Conservation (phyloP, 2,113 vertebrate genomes). For the Pampusana beccarii region DNA sequence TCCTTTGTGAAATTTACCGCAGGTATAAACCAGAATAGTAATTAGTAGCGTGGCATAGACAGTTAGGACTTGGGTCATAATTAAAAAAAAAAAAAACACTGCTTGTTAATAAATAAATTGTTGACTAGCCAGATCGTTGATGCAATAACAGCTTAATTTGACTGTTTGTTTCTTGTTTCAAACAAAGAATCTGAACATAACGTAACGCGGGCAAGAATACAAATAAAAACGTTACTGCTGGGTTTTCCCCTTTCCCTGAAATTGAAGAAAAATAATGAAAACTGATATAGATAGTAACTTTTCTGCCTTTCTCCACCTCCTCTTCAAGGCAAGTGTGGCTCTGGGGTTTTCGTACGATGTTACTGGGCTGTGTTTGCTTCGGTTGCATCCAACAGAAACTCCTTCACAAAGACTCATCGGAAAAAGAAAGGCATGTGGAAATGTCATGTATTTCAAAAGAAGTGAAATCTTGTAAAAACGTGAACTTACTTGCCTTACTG, state of each 20-base stretch:
- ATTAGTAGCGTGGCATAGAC: neutral
- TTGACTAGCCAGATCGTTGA: neutral
- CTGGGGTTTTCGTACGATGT: neutral
- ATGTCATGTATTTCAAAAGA: neutral
- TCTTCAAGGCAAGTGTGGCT: neutral
- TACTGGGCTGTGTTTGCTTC: neutral
- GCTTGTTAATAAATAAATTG: constrained; percentile 16
- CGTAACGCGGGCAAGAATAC: neutral
- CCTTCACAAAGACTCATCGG: neutral
- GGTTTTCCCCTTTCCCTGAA: neutral
- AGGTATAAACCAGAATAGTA: constrained; percentile 2
- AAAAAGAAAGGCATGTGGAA: neutral
- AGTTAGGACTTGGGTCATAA: neutral
- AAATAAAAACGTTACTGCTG: rapidly evolving
- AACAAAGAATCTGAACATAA: neutral
- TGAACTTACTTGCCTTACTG: neutral
- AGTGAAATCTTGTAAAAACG: neutral
- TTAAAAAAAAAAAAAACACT: constrained; percentile 23
- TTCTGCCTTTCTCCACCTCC: neutral
- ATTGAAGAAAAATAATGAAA: neutral
- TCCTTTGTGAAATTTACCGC: neutral
- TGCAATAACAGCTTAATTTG: neutral
- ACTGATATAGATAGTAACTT: neutral
- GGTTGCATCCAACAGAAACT: neutral
- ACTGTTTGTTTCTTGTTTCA: neutral